Percentiles rank a stretch among this genome's conserved stretches.
Conservation (phyloP, 1,140 invertebrate genomes). For the Leptopilina clavipes region DNA sequence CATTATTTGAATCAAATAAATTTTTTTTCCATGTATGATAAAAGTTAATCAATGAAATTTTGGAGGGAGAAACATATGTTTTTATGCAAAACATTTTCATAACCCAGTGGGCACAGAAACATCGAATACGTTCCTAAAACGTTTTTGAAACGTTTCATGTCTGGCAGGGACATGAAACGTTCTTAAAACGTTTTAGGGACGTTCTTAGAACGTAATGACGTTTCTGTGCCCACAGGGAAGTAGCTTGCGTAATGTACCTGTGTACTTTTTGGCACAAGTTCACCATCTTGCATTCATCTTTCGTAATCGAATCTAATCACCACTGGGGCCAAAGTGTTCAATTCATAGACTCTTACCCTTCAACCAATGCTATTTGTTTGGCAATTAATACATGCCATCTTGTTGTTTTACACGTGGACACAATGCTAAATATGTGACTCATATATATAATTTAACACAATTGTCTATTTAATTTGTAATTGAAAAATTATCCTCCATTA, state of each 20-base stretch:
- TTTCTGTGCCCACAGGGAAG: no score
- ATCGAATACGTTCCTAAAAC: no score
- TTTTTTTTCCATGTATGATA: no score
- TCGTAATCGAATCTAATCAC: slow-evolving; percentile 47
- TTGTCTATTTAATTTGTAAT: neutral
- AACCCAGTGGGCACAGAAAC: no score
- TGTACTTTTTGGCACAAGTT: slow-evolving; percentile 52
- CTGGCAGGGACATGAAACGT: no score
- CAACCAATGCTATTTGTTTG: slow-evolving; percentile 8
- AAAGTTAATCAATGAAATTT: neutral
- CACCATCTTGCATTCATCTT: slow-evolving; percentile 42
- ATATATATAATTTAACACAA: neutral
- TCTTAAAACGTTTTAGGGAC: no score
- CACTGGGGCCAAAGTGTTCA: neutral
- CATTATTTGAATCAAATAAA: no score
- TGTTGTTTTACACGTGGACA: slow-evolving; percentile 12
- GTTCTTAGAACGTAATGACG: no score
- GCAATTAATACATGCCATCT: neutral
- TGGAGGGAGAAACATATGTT: neutral
- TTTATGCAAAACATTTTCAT: neutral
- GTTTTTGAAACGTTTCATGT: no score
- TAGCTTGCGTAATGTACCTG: neutral
- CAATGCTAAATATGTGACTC: slow-evolving; percentile 2
- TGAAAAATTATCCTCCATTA: neutral
- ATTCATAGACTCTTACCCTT: slow-evolving; percentile 23